Conservation (phyloP, 2,113 vertebrate species). For the Vulpes ferrilata region DNA sequence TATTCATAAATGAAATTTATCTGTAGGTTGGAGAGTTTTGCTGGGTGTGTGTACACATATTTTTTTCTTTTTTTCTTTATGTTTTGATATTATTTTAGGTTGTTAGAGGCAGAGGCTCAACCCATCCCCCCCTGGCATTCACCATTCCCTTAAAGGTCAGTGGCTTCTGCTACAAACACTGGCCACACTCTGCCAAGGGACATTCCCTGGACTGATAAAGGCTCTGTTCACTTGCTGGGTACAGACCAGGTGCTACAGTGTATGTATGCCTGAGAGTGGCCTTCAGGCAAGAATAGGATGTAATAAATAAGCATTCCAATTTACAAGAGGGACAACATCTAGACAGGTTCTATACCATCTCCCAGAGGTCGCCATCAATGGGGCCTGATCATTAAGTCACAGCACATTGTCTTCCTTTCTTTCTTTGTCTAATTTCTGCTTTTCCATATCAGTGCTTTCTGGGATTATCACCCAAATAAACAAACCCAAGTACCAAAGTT, state of each 20-base stretch:
- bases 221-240: background rate
- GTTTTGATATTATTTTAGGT: background rate
- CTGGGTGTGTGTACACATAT: background rate
- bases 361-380: background rate
- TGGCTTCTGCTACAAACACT: background rate
- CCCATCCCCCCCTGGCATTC: background rate
- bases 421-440: background rate
- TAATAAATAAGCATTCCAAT: background rate
- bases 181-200: background rate
- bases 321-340: background rate
- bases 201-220: background rate
- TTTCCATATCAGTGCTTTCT: background rate
- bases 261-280: background rate
- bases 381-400: background rate
- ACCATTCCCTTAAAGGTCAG: background rate
- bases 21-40: background rate
- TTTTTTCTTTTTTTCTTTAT: background rate
- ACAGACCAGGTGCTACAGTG: background rate
- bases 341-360: background rate
- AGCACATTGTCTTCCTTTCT: background rate
- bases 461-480: background rate
- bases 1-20: background rate
- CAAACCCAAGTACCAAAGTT: background rate
- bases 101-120: background rate
- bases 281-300: background rate